phyloP scores from a whole-genome alignment of 2,888 invertebrate species.

The Glyphotaelius pellucidus region DNA sequence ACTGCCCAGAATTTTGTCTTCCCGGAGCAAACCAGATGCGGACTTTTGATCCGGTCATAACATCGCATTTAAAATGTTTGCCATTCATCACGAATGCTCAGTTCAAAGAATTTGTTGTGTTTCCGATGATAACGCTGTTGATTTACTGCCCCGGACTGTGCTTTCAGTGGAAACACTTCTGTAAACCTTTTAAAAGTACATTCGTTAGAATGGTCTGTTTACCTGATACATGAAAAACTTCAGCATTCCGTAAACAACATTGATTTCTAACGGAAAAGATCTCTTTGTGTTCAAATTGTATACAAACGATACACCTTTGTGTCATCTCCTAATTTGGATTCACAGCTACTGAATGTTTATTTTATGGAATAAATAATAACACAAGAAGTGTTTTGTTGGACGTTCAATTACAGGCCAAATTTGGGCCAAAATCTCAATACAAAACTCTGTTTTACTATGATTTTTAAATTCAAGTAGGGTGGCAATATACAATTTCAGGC shows the following conservation, averaged over 20 bases:
- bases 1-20: neutral
- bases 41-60: constrained; percentile 14
- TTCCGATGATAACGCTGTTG: neutral
- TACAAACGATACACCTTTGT: neutral
- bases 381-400: too few species aligned
- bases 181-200: neutral
- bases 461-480: too few species aligned
- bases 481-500: too few species aligned
- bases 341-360: neutral
- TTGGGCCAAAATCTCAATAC: too few species aligned
- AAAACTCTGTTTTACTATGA: too few species aligned
- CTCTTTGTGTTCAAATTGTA: neutral
- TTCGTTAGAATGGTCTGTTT: neutral
- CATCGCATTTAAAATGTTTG: constrained; percentile 8
- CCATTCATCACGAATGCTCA: neutral
- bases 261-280: neutral
- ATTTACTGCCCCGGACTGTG: neutral
- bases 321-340: neutral
- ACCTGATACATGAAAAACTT: neutral
- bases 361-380: too few species aligned
- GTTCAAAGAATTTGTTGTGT: constrained; percentile 19
- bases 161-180: neutral
- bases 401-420: too few species aligned
- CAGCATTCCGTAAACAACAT: neutral
- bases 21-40: neutral